These are phyloP conservation scores for Ennomos fuscantarius DNA, from an alignment of 2,888 invertebrate species.

Conservation along the genomic window DNA sequence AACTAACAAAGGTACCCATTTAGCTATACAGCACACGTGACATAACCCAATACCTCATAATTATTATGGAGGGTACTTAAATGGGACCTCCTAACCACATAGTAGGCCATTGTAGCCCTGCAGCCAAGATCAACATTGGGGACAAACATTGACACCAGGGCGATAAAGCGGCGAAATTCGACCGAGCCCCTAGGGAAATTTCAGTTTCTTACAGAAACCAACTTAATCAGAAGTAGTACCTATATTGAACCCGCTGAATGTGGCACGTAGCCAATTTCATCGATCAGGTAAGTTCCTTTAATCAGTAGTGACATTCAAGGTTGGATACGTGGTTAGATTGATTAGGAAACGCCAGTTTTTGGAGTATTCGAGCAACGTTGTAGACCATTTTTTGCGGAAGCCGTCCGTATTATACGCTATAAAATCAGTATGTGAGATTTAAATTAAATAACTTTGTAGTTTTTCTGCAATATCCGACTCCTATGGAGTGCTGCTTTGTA, in stretches of 20 bases:
- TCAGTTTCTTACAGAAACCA: conserved; percentile 52
- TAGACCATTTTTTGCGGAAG: not conserved
- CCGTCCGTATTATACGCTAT: too few species aligned
- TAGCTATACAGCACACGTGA: not conserved
- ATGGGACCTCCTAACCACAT: conserved; percentile 34
- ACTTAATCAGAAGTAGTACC: conserved; percentile 56
- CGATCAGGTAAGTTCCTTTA: conserved; percentile 42
- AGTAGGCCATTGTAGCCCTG: conserved; percentile 31
- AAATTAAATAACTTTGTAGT: too few species aligned
- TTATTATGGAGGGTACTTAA: conserved; percentile 32
- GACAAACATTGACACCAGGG: conserved; percentile 55
- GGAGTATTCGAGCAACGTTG: not conserved
- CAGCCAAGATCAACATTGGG: conserved; percentile 44
- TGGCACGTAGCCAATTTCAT: conserved; percentile 40
- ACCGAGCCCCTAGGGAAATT: conserved; percentile 62
- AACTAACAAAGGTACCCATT: too few species aligned
- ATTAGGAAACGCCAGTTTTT: conserved; percentile 19
- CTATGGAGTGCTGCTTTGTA: too few species aligned
- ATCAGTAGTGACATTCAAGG: conserved; percentile 32
- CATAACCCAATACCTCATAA: conserved; percentile 12
- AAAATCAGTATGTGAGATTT: too few species aligned
- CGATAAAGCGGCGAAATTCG: conserved; percentile 56
- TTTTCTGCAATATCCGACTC: too few species aligned
- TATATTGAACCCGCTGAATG: conserved; percentile 39
- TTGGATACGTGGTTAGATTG: conserved; percentile 20